A percentile compares a stretch with the other conserved stretches of the same genome.
These are phyloP conservation scores for Callospermophilus lateralis DNA, from an alignment of 2,113 vertebrate species.

Conservation along the genomic window DNA sequence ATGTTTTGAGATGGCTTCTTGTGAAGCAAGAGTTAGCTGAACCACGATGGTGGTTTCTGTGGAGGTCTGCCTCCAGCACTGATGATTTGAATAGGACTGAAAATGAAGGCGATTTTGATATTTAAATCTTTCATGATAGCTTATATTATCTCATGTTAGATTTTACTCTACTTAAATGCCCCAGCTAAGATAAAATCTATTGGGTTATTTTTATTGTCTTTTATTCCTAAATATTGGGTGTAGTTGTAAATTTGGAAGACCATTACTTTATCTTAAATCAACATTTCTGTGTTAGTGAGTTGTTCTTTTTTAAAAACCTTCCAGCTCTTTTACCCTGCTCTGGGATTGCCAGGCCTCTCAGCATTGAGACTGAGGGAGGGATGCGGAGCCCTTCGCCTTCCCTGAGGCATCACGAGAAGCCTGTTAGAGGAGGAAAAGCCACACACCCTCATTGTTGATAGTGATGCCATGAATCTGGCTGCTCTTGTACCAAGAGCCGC, in stretches of 20 bases:
- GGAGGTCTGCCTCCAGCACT: neutral
- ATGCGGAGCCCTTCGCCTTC: neutral
- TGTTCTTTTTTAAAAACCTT: too few species aligned
- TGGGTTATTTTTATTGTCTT: too few species aligned
- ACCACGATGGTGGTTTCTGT: too few species aligned
- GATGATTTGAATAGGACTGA: neutral
- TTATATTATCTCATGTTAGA: neutral
- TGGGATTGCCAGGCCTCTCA: too few species aligned
- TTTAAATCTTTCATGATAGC: neutral
- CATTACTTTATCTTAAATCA: too few species aligned
- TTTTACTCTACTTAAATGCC: neutral
- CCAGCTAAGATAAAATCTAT: neutral
- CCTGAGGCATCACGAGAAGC: neutral
- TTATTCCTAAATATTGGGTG: too few species aligned
- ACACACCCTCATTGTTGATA: neutral
- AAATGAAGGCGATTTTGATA: neutral
- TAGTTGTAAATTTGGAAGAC: too few species aligned
- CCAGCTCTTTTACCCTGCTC: too few species aligned
- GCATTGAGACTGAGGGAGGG: neutral
- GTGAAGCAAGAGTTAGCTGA: too few species aligned
- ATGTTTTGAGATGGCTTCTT: too few species aligned
- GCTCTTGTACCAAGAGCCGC: neutral
- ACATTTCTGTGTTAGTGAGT: too few species aligned
- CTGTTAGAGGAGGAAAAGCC: neutral
- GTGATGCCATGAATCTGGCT: neutral